Base-by-base conservation (phyloP, 2,888 invertebrate species). In the Zaprionus lineosus region DNA sequence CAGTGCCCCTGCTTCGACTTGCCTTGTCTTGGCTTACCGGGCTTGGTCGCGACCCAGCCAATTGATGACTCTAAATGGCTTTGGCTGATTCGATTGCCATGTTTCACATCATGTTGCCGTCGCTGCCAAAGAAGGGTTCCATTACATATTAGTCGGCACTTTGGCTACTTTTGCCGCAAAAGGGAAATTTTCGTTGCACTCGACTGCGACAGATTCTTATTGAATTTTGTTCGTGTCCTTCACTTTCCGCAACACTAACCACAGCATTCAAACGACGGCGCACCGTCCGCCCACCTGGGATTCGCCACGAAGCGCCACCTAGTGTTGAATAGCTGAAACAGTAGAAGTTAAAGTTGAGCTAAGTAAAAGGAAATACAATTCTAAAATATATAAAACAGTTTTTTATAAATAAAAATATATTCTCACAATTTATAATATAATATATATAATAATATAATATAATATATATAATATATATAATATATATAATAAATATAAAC, bases 11-110 rank as follows among this genome's bases (percentile, higher is more conserved):
- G n/a, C n/a, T n/a, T n/a, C n/a, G 19, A 28, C 36, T 40, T 12
- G 19, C 12, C 24, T 16, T 43, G 43, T 31, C 18, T 21, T 56
- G 29, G 21, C 39, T 44, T n/a, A n/a, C n/a, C n/a, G 52, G 21
- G 26, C 15, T 41, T 28, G 61, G 47, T 59, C 56, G 57, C 71
- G 74, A 72, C 79, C 73, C 67, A 61, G 74, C 66, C 74, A 79
- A 78, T 78, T 83, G 78, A 78, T 78, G 78, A 83, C 83, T 79
- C 83, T 78, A 78, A 83, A 78, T 78, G 83, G 78, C 74, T 79
- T 71, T 83, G 77, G 78, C 79, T 78, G 78, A 78, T 78, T 78
- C 78, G 83, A 78, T 78, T 83, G 78, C 83, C 78, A 78, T 78
- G 78, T 78, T 78, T 78, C 78, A 78, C 78, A 78, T 78, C 78